Evolutionary conservation across 2,113 vertebrate genomes (phyloP), one percentile per base, ranked within the genome.

Genomic region (Lutjanus erythropterus): DNA sequence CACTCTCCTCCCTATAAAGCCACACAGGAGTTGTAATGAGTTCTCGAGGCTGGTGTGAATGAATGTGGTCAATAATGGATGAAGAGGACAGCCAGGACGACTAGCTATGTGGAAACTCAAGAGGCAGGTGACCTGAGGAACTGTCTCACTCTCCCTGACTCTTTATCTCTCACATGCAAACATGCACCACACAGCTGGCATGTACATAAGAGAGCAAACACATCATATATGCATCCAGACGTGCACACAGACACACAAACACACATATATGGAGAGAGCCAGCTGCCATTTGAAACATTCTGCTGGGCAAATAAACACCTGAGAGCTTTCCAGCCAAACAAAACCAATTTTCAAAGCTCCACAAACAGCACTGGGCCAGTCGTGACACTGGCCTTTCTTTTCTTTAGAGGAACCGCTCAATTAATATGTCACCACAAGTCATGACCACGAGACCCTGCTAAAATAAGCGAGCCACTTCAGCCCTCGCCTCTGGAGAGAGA

Each of bases 31-130:
- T 39, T 69, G 85, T 94, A 94, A 94, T 92, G 92, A 93, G 91
- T 88, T 91, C 89, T 89, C 79, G 90, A 88, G 80, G 86, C 80
- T 88, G 80, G 60, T 78, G 80, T 87, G 90, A 93, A 95, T 94
- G 91, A 93, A 93, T 65, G 85, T 73, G 80, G 87, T 96, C 92
- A 95, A 95, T 95, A 95, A 95, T 95, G 94, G 90, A 95, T 93
- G 94, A 95, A 80, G 91, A 89, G 53, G 91, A 93, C 87, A 78
- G 87, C 91, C 85, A 93, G 91, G 91, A 94, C 88, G 86, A 91
- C 93, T 92, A 84, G 88, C 94, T 91, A 77, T 76, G 1, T 84
- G 78, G 91, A 92, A 71, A 91, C 90, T 91, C 91, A 93, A 93
- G 91, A 93, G 89, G 85, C 71, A 59, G 71, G 44, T 4, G 62